phyloP scores from a whole-genome alignment of 2,797 vertebrate genomes.

The Liparis tanakae region DNA sequence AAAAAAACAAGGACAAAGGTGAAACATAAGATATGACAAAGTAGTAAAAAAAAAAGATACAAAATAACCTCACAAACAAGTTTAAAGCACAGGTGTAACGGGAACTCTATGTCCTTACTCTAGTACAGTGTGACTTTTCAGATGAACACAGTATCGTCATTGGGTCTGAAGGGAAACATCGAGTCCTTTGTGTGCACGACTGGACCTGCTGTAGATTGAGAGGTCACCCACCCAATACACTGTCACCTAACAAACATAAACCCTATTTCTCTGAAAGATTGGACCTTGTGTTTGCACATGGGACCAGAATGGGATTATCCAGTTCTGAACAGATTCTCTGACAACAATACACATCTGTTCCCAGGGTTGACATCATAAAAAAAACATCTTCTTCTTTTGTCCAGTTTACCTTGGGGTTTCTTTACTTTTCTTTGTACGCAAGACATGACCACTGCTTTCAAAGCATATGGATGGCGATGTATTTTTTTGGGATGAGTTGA shows the following conservation, averaged over 20 bases:
- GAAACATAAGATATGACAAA: background rate
- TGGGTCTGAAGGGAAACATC: conserved; percentile 53
- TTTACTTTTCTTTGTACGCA: background rate
- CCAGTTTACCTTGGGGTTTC: conserved; percentile 32
- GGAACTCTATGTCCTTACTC: conserved; percentile 12
- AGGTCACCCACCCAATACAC: conserved; percentile 64
- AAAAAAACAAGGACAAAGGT: background rate
- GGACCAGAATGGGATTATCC: conserved; percentile 54
- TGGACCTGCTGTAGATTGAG: conserved; percentile 64
- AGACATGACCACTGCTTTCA: background rate
- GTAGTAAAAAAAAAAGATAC: background rate
- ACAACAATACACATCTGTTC: conserved; percentile 41
- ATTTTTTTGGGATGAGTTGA: background rate
- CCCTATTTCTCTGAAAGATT: conserved; percentile 78
- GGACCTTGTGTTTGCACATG: conserved; percentile 78
- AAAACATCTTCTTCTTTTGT: conserved; percentile 35
- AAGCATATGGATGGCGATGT: background rate
- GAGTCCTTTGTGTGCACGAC: conserved; percentile 67
- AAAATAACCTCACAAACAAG: background rate
- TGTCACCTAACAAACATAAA: conserved; percentile 76
- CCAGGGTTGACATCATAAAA: conserved; percentile 35
- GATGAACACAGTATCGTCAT: conserved; percentile 59
- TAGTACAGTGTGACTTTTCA: conserved; percentile 5
- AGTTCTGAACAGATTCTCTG: conserved; percentile 46
- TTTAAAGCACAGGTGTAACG: conserved; percentile 26